Base-by-base conservation (phyloP, 2,888 invertebrate species). In the Ennomos quercinarius region DNA sequence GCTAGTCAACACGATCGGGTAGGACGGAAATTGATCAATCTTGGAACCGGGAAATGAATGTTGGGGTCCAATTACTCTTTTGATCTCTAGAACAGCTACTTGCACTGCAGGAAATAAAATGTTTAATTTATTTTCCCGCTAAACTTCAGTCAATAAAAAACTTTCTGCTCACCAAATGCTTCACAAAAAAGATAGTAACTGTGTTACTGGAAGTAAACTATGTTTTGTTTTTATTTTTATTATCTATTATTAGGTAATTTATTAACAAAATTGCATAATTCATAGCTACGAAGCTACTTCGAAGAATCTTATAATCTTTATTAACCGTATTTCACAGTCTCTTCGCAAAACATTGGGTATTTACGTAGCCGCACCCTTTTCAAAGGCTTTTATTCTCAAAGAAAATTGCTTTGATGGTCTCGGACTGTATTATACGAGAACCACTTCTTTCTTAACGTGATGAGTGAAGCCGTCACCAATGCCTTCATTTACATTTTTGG, bases 1-100 rank as follows among this genome's bases (percentile, higher is more conserved):
- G 68, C 61, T 66, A 75, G 71, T 75, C 70, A 68, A 71, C 71
- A 63, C 70, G 74, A 72, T 76, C 68, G 49, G 52, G 41, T 41
- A n/a, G 62, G 62, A 60, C 73, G 90, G 89, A 89, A 88, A 90
- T 86, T 67, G 82, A 76, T 78, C 86, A 85, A 89, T 89, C 85
- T 74, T 76, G 60, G 67, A 72, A 73, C 67, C 71, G 71, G 89
- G 89, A 89, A 89, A 87, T 87, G 71, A 78, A 70, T 71, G 71
- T 80, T 82, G 76, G 76, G 74, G 73, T 77, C 77, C 85, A 83
- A 87, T 89, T 81, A 78, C 74, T 68, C 74, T 74, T 76, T 48
- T 34, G 47, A 51, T 35, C 47, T 49, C 13, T 38, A 10, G 11
- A 27, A 9, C 2, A 47, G 35, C 13, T 9, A n/a, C 13, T 11